Conservation (phyloP, 2,113 vertebrate species). For the Narcine bancroftii region DNA sequence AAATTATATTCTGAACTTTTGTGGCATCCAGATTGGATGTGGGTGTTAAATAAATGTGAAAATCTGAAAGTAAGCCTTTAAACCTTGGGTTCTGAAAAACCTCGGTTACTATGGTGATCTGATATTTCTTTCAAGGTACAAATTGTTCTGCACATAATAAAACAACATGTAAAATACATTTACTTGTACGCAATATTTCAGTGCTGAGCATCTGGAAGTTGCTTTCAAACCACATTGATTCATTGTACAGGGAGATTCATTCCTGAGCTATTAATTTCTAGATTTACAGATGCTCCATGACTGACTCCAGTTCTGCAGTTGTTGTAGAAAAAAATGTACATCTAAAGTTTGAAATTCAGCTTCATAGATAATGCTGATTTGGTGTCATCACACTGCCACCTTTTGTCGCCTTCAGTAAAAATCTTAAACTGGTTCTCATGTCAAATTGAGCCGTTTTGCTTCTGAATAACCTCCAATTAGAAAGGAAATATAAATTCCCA, state of each 20-base stretch:
- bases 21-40: background rate
- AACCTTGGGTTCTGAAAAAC: background rate
- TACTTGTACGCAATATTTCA: slow-evolving; percentile 19
- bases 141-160: slow-evolving; percentile 29
- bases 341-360: background rate
- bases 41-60: slow-evolving; percentile 16
- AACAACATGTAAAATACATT: slow-evolving; percentile 30
- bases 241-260: slow-evolving; percentile 1
- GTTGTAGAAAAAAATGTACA: background rate
- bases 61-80: slow-evolving; percentile 2
- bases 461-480: background rate
- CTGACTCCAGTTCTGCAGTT: slow-evolving; percentile 9
- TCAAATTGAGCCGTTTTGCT: background rate
- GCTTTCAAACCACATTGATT: slow-evolving; percentile 20
- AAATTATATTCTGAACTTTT: background rate
- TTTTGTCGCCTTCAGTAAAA: background rate
- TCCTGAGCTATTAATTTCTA: slow-evolving; percentile 12
- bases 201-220: slow-evolving; percentile 24
- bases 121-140: slow-evolving; percentile 6
- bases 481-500: background rate
- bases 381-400: background rate
- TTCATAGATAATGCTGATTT: background rate
- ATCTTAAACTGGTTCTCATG: background rate
- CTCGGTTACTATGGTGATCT: slow-evolving; percentile 19
- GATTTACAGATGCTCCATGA: slow-evolving; percentile 16